Evolutionary conservation across 2,888 invertebrate species (phyloP), one percentile per base, ranked within the genome.

Genomic region (Athalia cordata): DNA sequence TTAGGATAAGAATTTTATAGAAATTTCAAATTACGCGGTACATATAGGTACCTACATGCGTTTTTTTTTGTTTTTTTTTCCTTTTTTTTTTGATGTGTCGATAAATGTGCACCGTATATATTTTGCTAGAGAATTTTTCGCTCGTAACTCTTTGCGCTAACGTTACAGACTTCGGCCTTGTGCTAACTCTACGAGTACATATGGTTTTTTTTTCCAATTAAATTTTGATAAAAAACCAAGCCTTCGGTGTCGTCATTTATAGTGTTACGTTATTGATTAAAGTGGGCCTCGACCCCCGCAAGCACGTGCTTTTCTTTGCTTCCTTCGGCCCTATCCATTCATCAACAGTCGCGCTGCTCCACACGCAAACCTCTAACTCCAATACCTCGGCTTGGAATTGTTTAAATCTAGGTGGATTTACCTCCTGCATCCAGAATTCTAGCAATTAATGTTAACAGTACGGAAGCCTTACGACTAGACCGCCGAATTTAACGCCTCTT

Each of bases 201-300:
- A n/a, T n/a, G n/a, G 29, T 0, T 29, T 29, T 29, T 29, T 29
- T 2, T 29, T 29, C 47, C 49, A 47, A 66, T 66, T 66, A 8
- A 68, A 68, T 64, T 3, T 64, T 4, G 11, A 52, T 52, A 9
- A 5, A 55, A 29, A 50, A 52, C 52, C 55, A 8, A n/a, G 47
- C 57, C 47, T 11, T 45, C 9, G 13, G 72, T 47, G 52, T 72
- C 72, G 57, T 45, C 59, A 47, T 45, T 72, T 68, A 68, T 52
- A 43, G 68, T 68, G 68, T 68, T 72, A 72, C 72, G 57, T 72
- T 72, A 72, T 72, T 72, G 72, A 72, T 72, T 72, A 72, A 72
- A 72, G 72, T 72, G 72, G 72, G 72, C 29, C 72, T 72, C 72
- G 72, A 72, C 72, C 72, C 59, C 72, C 52, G 29, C 1, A 45